Evolutionary conservation across 2,113 vertebrate species (phyloP).

Genomic region (Drymodes brunneopygia): DNA sequence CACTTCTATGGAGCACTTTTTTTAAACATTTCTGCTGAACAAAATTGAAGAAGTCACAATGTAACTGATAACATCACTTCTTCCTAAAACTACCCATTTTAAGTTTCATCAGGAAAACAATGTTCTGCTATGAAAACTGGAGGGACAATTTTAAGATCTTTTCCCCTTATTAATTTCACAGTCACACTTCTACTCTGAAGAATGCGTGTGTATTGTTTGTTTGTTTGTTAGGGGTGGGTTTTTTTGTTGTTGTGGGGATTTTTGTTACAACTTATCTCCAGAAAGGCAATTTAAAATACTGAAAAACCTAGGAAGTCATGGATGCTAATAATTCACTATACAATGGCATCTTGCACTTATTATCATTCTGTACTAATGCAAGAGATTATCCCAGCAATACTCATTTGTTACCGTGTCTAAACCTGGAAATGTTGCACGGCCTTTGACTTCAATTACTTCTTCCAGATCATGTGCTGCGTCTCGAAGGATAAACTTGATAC

Average conservation of each 20-base stretch:
- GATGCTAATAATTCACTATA: neutral
- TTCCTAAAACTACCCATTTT: neutral
- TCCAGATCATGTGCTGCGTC: constrained; percentile 83
- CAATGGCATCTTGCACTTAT: neutral
- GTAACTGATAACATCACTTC: neutral
- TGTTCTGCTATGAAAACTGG: neutral
- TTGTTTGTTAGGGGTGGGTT: neutral
- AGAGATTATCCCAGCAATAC: neutral
- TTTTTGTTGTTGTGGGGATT: neutral
- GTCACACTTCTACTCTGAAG: neutral
- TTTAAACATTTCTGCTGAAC: neutral
- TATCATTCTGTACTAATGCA: neutral
- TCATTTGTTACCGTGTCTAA: constrained; percentile 79
- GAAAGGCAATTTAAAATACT: neutral
- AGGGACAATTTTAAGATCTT: neutral
- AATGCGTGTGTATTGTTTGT: neutral
- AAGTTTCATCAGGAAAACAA: neutral
- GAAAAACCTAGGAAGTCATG: neutral
- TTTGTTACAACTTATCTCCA: neutral
- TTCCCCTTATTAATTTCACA: neutral
- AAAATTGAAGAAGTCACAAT: neutral
- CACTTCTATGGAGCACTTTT: neutral
- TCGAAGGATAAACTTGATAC: constrained; percentile 75
- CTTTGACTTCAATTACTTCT: constrained; percentile 80
- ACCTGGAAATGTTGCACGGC: constrained; percentile 73